phyloP scores from a whole-genome alignment of 2,113 vertebrate species.

The Phocoena sinus region DNA sequence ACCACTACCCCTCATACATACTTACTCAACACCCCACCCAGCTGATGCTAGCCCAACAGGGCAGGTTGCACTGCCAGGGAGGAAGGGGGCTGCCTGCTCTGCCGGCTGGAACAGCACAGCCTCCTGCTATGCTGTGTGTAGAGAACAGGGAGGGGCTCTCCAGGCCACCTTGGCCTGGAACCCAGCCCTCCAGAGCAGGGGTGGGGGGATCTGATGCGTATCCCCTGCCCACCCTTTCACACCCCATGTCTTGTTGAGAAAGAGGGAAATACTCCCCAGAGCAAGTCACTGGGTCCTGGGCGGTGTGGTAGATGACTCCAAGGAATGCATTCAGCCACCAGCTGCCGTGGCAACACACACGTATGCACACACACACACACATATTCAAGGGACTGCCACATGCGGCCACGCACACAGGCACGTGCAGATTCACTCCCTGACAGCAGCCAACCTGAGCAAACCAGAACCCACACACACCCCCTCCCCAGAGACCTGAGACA shows the following conservation, averaged over 20 bases:
- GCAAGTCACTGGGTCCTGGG: not conserved
- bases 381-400: not conserved
- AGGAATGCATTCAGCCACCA: not conserved
- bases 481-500: not conserved
- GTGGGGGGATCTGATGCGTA: not conserved
- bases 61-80: not conserved
- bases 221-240: not conserved
- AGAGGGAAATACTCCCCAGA: not conserved
- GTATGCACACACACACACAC: not conserved
- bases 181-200: not conserved
- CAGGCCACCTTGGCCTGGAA: not conserved
- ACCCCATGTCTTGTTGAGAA: not conserved
- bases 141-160: not conserved
- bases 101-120: not conserved
- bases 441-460: not conserved
- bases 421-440: not conserved
- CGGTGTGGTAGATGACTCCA: slow-evolving; percentile 42
- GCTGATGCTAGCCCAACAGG: not conserved
- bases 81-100: not conserved
- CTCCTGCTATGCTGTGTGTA: not conserved
- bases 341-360: not conserved
- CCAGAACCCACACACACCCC: not conserved
- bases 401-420: accelerated
- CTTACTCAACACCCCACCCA: not conserved
- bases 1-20: not conserved